A percentile compares a stretch with the other conserved stretches of the same genome.
These are phyloP conservation scores for Mellilla xanthometata DNA, from an alignment of 2,888 invertebrate genomes.

Conservation along the genomic window DNA sequence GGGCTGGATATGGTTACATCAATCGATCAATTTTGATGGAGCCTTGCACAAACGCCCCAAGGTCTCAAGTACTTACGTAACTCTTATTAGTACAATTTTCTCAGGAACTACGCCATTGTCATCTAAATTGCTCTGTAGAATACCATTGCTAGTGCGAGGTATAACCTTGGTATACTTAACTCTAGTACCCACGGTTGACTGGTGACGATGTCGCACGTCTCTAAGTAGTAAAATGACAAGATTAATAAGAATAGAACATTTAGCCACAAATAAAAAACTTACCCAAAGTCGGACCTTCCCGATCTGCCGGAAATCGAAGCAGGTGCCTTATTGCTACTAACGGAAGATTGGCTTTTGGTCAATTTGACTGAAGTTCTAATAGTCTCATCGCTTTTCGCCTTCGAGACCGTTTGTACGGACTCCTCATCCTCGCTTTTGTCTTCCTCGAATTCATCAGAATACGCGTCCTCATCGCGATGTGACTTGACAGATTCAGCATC, in stretches of 20 bases:
- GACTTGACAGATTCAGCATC: slow-evolving; percentile 40
- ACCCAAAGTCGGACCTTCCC: slow-evolving; percentile 67
- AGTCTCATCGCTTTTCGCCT: slow-evolving; percentile 37
- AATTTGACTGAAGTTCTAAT: slow-evolving; percentile 49
- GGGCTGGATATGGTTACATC: no score
- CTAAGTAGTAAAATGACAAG: slow-evolving; percentile 8
- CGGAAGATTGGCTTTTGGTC: slow-evolving; percentile 61
- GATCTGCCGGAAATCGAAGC: slow-evolving; percentile 61
- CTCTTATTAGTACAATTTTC: slow-evolving; percentile 3
- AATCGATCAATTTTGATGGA: no score
- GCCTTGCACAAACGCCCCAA: neutral
- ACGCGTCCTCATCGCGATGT: slow-evolving; percentile 57
- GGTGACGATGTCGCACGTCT: neutral
- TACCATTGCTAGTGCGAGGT: neutral
- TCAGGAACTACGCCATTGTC: neutral
- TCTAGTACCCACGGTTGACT: neutral
- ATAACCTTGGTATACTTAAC: neutral
- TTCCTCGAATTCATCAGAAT: slow-evolving; percentile 76
- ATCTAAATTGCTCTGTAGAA: neutral
- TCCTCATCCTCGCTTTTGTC: slow-evolving; percentile 60
- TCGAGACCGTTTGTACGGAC: slow-evolving; percentile 40
- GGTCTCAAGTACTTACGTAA: slow-evolving; percentile 6
- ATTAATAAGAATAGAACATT: slow-evolving; percentile 3
- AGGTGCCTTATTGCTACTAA: slow-evolving; percentile 46
- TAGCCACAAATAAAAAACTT: slow-evolving; percentile 30